Base-by-base conservation (phyloP, 2,888 invertebrate species). In the Synergus gifuensis region DNA sequence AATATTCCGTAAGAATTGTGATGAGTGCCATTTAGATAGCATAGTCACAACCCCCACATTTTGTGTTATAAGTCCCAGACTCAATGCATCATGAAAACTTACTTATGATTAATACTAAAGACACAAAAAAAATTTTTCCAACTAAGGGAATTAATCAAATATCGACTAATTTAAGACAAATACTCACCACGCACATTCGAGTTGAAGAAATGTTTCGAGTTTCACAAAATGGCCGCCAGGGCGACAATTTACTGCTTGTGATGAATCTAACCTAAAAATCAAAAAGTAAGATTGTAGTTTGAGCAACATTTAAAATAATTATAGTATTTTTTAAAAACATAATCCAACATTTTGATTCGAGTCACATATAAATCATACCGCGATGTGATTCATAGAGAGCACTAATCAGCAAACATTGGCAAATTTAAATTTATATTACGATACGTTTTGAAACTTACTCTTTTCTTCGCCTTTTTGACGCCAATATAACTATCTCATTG, bases 81-180 rank as follows among this genome's bases (percentile, higher is more conserved):
- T 54, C 54, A 54, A 54, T 54, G 54, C 54, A 54, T 54, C 54
- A n/a, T n/a, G 2, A n/a, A 54, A n/a, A 54, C 9, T 54, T n/a
- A 54, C 54, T 54, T n/a, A 54, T 54, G 54, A 54, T 54, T 54
- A 54, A 54, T 54, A 54, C 54, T n/a, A 54, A 54, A n/a, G 54
- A n/a, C 54, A 54, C 54, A n/a, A 54, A 14, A 54, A 54, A 9
- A 54, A n/a, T 54, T 54, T 16, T n/a, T n/a, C n/a, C 0, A n/a
- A n/a, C 5, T 9, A 8, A n/a, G n/a, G 5, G 14, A n/a, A 54
- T 54, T 16, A 4, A 54, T 7, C 16, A 54, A 54, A n/a, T 8
- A 7, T 16, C 14, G 0, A 9, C 8, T 54, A 54, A 54, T 54
- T 54, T 8, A 54, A 54, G n/a, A 54, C 2, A 49, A n/a, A 54